Conservation (phyloP, 2,888 invertebrate species). For the Apodemia zela region DNA sequence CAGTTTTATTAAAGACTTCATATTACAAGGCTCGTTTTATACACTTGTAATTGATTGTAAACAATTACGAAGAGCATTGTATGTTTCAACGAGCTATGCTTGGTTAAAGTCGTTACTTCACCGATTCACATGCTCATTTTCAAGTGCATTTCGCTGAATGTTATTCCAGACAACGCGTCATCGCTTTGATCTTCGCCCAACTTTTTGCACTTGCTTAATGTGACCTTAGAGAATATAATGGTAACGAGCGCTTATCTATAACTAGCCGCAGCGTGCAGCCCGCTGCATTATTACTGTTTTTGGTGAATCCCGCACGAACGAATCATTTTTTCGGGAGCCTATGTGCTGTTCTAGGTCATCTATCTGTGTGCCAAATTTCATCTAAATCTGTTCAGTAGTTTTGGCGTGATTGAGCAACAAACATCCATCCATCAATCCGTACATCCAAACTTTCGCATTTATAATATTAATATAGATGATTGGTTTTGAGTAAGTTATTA, state of each 20-base stretch:
- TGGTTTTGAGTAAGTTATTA: not conserved
- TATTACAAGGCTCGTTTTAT: slow-evolving; percentile 26
- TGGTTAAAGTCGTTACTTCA: slow-evolving; percentile 34
- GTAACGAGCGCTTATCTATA: not conserved
- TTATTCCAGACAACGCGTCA: slow-evolving; percentile 70
- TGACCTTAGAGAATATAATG: slow-evolving; percentile 36
- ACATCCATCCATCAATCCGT: too few species aligned
- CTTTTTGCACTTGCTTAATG: slow-evolving; percentile 76
- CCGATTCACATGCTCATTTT: slow-evolving; percentile 40
- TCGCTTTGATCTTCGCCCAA: slow-evolving; percentile 67
- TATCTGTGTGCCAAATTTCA: too few species aligned
- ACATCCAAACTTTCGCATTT: too few species aligned
- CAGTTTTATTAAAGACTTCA: not conserved
- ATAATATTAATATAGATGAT: too few species aligned
- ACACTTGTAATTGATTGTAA: slow-evolving; percentile 24
- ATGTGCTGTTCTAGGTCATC: too few species aligned
- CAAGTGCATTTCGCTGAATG: slow-evolving; percentile 53
- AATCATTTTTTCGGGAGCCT: too few species aligned
- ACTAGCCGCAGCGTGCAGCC: too few species aligned
- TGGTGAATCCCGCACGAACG: too few species aligned
- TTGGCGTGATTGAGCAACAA: too few species aligned
- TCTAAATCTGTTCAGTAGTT: too few species aligned
- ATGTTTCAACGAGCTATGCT: slow-evolving; percentile 32
- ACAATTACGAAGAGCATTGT: slow-evolving; percentile 32
- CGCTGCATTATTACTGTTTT: too few species aligned